Percentiles rank a stretch among this genome's conserved stretches.
Conservation (phyloP, 2,797 vertebrate genomes). For the Poecilia gillii region DNA sequence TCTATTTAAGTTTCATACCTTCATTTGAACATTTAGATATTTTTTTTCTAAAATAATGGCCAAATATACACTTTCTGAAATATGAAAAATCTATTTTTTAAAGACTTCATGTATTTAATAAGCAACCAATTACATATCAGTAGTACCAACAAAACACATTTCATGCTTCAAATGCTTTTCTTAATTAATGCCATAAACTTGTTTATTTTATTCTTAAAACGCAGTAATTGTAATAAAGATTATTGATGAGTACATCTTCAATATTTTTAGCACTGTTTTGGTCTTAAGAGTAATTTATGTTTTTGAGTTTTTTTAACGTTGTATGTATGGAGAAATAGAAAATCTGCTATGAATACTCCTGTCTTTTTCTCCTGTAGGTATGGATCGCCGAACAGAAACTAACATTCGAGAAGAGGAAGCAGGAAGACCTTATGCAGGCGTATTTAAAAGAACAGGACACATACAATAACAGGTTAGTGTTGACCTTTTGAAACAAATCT, state of each 20-base stretch:
- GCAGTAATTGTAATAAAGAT: too few relatives aligned
- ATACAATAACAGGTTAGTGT: conserved; percentile 93
- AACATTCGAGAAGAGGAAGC: conserved; percentile 95
- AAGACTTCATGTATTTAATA: not conserved
- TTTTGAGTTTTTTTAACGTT: not conserved
- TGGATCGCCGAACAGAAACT: conserved; percentile 99
- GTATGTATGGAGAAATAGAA: not conserved
- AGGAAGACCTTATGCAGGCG: conserved; percentile 97
- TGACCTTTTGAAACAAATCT: not conserved
- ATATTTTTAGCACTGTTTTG: not conserved
- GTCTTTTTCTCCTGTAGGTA: conserved; percentile 81
- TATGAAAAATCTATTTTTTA: not conserved
- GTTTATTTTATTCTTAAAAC: not conserved
- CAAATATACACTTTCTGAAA: not conserved
- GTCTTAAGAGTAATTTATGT: not conserved
- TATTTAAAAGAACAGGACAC: conserved; percentile 98
- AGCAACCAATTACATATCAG: not conserved
- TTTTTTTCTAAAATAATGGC: not conserved
- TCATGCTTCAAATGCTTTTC: not conserved
- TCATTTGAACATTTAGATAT: not conserved
- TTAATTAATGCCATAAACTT: not conserved
- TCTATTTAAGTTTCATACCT: not conserved
- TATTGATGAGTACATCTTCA: not conserved
- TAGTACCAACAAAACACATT: not conserved
- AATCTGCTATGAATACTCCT: not conserved